These are phyloP conservation scores for Drosophila pandora DNA, from an alignment of 1,140 invertebrate species.

Conservation along the genomic window DNA sequence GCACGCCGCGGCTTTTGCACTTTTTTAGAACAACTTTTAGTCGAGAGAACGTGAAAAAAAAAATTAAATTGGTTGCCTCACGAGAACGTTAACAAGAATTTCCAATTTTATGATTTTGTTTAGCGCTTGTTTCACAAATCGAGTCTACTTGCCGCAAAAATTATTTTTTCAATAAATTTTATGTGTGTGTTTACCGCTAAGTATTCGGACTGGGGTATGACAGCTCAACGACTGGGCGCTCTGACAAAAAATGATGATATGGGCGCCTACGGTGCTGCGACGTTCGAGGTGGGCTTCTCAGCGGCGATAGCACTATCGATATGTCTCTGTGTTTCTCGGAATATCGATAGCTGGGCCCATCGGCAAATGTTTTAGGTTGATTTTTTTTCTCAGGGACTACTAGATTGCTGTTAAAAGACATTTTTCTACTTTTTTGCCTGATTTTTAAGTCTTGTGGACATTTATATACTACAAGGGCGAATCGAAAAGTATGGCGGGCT, in stretches of 20 bases:
- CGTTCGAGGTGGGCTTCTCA: not conserved
- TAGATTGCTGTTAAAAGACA: not conserved
- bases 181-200: not conserved
- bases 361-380: not conserved
- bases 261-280: not conserved
- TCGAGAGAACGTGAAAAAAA: conserved; percentile 58
- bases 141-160: conserved; percentile 4
- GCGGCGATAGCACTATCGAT: not conserved
- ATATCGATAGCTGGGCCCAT: not conserved
- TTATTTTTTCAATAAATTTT: not conserved
- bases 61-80: not conserved
- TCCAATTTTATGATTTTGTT: too few relatives aligned
- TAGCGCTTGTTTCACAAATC: not conserved
- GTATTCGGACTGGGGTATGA: not conserved
- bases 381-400: not conserved
- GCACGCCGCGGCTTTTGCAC: conserved; percentile 62
- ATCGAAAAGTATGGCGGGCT: not conserved
- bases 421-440: not conserved
- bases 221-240: not conserved
- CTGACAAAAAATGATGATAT: not conserved
- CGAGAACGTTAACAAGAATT: not conserved
- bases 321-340: not conserved
- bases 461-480: too few relatives aligned
- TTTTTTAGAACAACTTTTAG: conserved; percentile 35
- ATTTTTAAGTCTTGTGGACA: not conserved